Base-by-base conservation (phyloP, 1,140 invertebrate genomes). In the Calliopsis andreniformis region DNA sequence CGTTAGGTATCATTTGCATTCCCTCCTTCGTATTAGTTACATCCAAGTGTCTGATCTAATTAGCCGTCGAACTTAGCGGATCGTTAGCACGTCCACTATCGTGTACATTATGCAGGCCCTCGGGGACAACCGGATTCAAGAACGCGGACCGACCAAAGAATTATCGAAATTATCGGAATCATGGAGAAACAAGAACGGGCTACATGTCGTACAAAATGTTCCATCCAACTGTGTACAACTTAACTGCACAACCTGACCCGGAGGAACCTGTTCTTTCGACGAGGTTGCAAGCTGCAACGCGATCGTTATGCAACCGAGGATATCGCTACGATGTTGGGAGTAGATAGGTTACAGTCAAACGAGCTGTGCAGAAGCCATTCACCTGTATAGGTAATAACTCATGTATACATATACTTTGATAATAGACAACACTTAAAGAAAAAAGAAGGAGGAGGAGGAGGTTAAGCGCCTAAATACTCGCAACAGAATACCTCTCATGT, bases 1-100 rank as follows among this genome's bases (percentile, higher is more conserved):
- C 81, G 76, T 83, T 83, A 83, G 58, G n/a, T 82, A 51, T 67
- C 81, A 83, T 83, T 83, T 82, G 80, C 81, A 82, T 82, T 69
- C 64, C 39, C 66, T 62, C 64, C 47, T 63, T 64, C 69, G 76
- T 63, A 75, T 83, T 83, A 83, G 69, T 49, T 70, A 66, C 79
- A 67, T 75, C 61, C 59, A 45, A 45, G 55, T 53, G 66, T 58
- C 35, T 56, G 69, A 83, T 83, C 80, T 83, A 83, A 83, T 83
- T 83, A 82, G 76, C 49, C 82, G 69, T 62, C 61, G 35, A 75
- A 62, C 76, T 82, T 82, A 71, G 70, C 76, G 61, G 76, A 82
- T 83, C 75, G 63, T 83, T 82, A 82, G 68, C 62, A 51, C 58
- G 62, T 81, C 64, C 66, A 20, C 35, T 77, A 67, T 81, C 75